Percentiles rank a stretch among this genome's conserved stretches.
Evolutionary conservation across 1,140 invertebrate genomes (phyloP).

Genomic region (Delia radicum): DNA sequence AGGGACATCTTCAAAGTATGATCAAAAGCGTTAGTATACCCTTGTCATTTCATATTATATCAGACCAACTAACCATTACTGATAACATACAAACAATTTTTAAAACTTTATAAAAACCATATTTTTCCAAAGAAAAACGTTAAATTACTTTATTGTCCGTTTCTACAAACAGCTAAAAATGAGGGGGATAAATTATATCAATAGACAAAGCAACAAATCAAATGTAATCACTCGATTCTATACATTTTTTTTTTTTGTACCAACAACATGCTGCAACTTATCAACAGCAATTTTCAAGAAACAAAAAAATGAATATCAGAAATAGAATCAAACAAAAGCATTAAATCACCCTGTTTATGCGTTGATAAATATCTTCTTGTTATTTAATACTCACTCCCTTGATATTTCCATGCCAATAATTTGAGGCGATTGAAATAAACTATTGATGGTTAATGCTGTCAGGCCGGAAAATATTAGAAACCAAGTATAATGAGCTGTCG

Average conservation of each 20-base stretch:
- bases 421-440: slow-evolving; percentile 59
- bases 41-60: no score
- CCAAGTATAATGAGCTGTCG: slow-evolving; percentile 54
- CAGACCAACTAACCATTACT: no score
- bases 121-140: no score
- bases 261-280: background rate
- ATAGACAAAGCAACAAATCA: background rate
- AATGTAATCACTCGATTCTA: background rate
- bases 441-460: slow-evolving; percentile 55
- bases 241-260: no score
- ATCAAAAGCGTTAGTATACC: no score
- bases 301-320: no score
- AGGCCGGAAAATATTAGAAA: slow-evolving; percentile 57
- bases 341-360: background rate
- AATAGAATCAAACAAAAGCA: no score
- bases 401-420: slow-evolving; percentile 59
- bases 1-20: no score
- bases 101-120: no score
- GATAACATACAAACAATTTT: no score
- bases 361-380: background rate
- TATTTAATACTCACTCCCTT: slow-evolving; percentile 46
- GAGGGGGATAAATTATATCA: background rate
- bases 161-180: background rate
- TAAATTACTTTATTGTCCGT: background rate
- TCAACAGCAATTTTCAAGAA: background rate